A percentile compares a stretch with the other conserved stretches of the same genome.
Conservation (phyloP, 1,140 invertebrate genomes). For the Sycobia sp. region DNA sequence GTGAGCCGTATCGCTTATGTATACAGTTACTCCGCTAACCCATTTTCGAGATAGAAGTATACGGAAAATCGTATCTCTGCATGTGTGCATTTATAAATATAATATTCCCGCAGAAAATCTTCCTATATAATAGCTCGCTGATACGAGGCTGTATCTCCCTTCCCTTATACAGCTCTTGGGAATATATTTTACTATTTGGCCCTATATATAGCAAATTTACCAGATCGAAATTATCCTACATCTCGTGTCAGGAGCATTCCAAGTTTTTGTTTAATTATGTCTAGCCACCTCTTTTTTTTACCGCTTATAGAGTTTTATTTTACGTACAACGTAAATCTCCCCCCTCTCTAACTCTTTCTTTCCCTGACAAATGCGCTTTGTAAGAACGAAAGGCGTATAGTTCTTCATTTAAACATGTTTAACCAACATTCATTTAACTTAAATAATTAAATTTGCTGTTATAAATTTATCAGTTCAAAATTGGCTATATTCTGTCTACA, state of each 20-base stretch:
- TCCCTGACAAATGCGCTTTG: no score
- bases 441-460: no score
- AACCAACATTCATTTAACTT: no score
- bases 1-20: not conserved
- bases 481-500: no score
- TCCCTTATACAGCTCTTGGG: not conserved
- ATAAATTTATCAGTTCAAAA: no score
- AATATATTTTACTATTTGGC: slow-evolving; percentile 19
- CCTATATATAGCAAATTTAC: slow-evolving; percentile 9
- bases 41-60: slow-evolving; percentile 19
- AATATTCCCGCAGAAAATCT: not conserved
- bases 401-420: no score
- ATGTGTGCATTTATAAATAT: no score
- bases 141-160: not conserved
- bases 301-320: not conserved
- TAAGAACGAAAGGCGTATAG: no score
- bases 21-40: slow-evolving; percentile 8
- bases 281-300: not conserved
- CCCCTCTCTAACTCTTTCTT: not conserved
- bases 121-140: slow-evolving; percentile 2
- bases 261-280: not conserved
- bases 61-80: no score
- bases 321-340: slow-evolving; percentile 5
- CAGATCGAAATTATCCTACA: slow-evolving; percentile 7
- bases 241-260: not conserved